phyloP scores from a whole-genome alignment of 2,888 invertebrate genomes.

The Drosophila demipolita region DNA sequence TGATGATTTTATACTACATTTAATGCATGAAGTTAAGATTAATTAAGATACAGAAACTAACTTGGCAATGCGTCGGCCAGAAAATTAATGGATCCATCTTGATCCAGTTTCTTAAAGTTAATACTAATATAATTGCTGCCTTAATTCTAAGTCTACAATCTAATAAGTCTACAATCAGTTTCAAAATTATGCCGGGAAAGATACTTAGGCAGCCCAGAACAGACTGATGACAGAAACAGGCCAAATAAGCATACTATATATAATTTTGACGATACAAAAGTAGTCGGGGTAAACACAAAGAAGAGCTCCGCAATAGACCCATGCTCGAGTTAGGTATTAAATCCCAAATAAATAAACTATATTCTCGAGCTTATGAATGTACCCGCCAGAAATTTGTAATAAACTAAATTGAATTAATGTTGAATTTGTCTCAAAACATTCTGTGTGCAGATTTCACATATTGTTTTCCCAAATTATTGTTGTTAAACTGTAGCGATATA shows the following conservation, averaged over 20 bases:
- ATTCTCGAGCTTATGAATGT: neutral
- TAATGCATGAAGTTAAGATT: slow-evolving; percentile 1
- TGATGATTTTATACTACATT: neutral
- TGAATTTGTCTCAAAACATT: slow-evolving; percentile 12
- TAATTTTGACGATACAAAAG: neutral
- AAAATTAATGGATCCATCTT: neutral
- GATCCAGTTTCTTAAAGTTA: neutral
- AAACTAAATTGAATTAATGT: slow-evolving; percentile 24
- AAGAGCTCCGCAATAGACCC: neutral
- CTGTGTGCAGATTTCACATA: slow-evolving; percentile 14
- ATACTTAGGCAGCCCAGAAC: neutral
- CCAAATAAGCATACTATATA: neutral
- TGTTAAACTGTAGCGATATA: slow-evolving; percentile 56
- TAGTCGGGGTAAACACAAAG: neutral
- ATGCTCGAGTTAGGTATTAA: neutral
- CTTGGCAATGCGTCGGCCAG: neutral
- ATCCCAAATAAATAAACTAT: neutral
- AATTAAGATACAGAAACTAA: neutral
- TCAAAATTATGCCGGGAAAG: neutral
- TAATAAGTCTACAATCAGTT: neutral
- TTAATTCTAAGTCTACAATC: neutral
- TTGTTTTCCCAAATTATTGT: slow-evolving; percentile 36
- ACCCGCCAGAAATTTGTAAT: neutral
- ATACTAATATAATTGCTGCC: neutral
- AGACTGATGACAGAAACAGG: neutral